phyloP scores from a whole-genome alignment of 2,888 invertebrate genomes.

The Incurvaria masculella region DNA sequence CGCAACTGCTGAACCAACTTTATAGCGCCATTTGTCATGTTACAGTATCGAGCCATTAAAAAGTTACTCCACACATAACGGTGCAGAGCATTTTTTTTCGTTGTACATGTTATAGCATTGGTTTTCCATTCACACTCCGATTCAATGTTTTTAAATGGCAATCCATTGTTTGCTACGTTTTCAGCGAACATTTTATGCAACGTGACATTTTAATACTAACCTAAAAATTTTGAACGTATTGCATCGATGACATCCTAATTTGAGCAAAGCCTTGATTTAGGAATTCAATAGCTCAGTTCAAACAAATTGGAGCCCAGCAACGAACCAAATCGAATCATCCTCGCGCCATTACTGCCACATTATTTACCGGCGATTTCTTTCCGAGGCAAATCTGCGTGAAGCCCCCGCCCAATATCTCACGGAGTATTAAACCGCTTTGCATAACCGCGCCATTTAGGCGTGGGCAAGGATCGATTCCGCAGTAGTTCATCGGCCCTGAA shows the following conservation, averaged over 20 bases:
- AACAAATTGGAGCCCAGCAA: too few species aligned
- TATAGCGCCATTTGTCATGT: neutral
- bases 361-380: neutral
- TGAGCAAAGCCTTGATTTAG: too few species aligned
- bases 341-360: neutral
- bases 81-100: neutral
- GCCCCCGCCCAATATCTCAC: neutral
- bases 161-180: too few species aligned
- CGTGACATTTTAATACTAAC: too few species aligned
- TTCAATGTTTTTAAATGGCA: too few species aligned
- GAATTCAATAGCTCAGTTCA: too few species aligned
- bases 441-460: neutral
- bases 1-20: neutral
- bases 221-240: too few species aligned
- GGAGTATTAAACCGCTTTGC: neutral
- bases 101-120: neutral
- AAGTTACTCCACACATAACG: neutral
- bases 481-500: too few species aligned
- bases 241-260: too few species aligned
- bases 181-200: too few species aligned
- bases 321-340: too few species aligned
- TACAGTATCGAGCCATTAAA: neutral
- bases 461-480: too few species aligned
- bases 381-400: neutral
- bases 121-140: neutral